phyloP scores from a whole-genome alignment of 1,140 invertebrate species.

The Plectus sambesii region DNA sequence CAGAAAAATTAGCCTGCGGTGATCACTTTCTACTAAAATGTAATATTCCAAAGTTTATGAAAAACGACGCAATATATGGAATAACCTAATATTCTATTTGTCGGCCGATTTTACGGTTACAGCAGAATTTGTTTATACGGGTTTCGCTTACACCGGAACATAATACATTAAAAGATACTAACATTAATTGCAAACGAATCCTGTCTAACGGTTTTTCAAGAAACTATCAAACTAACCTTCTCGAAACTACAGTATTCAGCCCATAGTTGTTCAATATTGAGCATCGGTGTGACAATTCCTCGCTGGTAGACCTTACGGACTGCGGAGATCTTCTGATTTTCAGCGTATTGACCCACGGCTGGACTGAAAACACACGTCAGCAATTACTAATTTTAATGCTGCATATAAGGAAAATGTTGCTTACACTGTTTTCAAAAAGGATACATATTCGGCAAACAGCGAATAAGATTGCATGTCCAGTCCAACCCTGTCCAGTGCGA shows the following conservation, averaged over 20 bases:
- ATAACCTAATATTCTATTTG: too few species aligned
- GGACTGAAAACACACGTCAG: conserved; percentile 52
- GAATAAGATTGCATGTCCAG: conserved; percentile 61
- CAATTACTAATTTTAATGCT: conserved; percentile 15
- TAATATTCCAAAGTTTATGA: too few species aligned
- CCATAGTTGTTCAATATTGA: conserved; percentile 93
- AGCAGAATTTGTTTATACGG: too few species aligned
- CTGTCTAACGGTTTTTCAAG: too few species aligned
- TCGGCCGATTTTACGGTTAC: too few species aligned
- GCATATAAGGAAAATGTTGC: conserved; percentile 33
- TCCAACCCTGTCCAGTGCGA: conserved; percentile 95
- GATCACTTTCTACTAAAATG: too few species aligned
- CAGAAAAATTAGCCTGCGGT: too few species aligned
- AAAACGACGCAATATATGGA: too few species aligned
- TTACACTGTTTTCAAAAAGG: conserved; percentile 84
- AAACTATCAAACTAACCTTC: conserved; percentile 47
- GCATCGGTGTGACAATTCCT: conserved; percentile 88
- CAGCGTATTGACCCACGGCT: conserved; percentile 92
- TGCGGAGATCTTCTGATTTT: conserved; percentile 96
- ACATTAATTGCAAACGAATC: too few species aligned
- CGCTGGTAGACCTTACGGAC: conserved; percentile 91
- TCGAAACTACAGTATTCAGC: conserved; percentile 83
- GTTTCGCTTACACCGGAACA: too few species aligned
- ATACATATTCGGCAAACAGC: conserved; percentile 69
- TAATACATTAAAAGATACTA: conserved; percentile 3